phyloP scores from a whole-genome alignment of 2,113 vertebrate genomes.

The Salvelinus alpinus region DNA sequence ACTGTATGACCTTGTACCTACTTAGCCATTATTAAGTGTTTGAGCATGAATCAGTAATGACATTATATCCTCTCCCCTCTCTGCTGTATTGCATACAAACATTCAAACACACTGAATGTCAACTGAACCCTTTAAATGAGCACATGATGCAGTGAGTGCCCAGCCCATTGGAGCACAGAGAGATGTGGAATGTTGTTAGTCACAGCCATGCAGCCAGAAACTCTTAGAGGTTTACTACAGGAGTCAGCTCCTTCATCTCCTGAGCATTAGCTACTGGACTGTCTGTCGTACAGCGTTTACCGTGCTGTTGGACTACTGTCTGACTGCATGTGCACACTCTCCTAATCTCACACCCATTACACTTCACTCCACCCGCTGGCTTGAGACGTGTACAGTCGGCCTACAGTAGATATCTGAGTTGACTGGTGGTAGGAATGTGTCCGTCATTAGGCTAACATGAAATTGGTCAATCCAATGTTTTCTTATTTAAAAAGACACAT shows the following conservation, averaged over 20 bases:
- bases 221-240: slow-evolving; percentile 51
- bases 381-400: no score
- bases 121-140: slow-evolving; percentile 48
- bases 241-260: slow-evolving; percentile 42
- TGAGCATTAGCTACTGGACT: slow-evolving; percentile 30
- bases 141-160: slow-evolving; percentile 51
- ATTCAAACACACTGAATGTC: slow-evolving; percentile 51
- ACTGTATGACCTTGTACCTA: slow-evolving; percentile 69
- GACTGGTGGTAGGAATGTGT: no score
- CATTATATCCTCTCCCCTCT: slow-evolving; percentile 66
- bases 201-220: slow-evolving; percentile 44
- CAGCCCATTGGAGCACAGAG: slow-evolving; percentile 54
- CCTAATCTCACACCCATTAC: background rate
- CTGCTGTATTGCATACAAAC: slow-evolving; percentile 49
- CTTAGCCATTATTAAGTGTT: slow-evolving; percentile 61
- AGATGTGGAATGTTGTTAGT: slow-evolving; percentile 64
- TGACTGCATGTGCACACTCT: background rate
- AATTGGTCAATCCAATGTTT: no score
- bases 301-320: slow-evolving; percentile 8
- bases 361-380: no score
- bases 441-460: no score
- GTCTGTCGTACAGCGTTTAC: slow-evolving; percentile 38
- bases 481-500: background rate
- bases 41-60: slow-evolving; percentile 75
- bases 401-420: no score